Percentiles rank a stretch among this genome's conserved stretches.
phyloP scores from a whole-genome alignment of 2,888 invertebrate species.

The Brassicogethes aeneus region DNA sequence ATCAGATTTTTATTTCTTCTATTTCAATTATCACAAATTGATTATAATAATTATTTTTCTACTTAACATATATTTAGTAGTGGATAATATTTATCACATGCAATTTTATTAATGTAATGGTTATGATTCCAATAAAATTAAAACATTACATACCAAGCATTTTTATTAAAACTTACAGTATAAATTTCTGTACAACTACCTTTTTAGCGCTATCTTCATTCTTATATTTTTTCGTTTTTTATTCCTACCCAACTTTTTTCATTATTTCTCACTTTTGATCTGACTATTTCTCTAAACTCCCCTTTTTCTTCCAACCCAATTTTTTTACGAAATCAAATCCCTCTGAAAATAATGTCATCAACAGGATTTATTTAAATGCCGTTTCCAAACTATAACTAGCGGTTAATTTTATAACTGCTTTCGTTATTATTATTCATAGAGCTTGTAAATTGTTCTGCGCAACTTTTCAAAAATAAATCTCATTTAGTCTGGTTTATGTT shows the following conservation, averaged over 20 bases:
- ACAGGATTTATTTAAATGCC: conserved; percentile 21
- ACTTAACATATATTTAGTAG: too few species aligned
- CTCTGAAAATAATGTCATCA: conserved; percentile 42
- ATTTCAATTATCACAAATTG: too few species aligned
- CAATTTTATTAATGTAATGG: too few species aligned
- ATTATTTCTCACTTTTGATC: conserved; percentile 33
- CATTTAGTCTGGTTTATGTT: too few species aligned
- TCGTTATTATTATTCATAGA: conserved; percentile 20
- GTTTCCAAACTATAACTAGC: conserved; percentile 24
- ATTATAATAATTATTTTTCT: too few species aligned
- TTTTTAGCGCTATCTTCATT: conserved; percentile 33
- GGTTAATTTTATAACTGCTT: conserved; percentile 29
- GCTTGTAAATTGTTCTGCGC: conserved; percentile 22
- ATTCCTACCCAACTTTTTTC: conserved; percentile 35
- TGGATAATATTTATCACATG: too few species aligned
- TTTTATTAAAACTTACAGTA: too few species aligned
- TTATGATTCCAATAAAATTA: too few species aligned
- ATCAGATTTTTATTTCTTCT: too few species aligned
- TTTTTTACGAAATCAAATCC: conserved; percentile 56
- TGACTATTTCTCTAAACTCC: conserved; percentile 51
- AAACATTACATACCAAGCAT: too few species aligned
- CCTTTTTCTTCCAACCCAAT: conserved; percentile 35
- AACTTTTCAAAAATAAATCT: too few species aligned
- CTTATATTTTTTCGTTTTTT: conserved; percentile 28
- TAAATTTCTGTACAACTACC: too few species aligned